A percentile compares a stretch with the other conserved stretches of the same genome.
Evolutionary conservation across 1,140 invertebrate genomes (phyloP).

Genomic region (Periplaneta americana): DNA sequence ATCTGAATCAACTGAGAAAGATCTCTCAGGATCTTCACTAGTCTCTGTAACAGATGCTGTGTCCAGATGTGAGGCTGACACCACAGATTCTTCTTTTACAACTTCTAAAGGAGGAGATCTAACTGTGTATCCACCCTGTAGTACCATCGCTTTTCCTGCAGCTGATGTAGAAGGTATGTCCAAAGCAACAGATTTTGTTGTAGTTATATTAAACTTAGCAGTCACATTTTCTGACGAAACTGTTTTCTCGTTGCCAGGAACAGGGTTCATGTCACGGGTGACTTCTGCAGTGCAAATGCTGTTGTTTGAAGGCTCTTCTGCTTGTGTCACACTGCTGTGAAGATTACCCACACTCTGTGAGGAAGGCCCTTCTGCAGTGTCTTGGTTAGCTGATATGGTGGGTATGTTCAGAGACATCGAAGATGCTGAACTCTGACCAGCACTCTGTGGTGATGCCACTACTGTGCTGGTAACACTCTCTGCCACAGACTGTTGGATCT

Average conservation of each 20-base stretch:
- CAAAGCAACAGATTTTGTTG: not conserved
- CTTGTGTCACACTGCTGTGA: not conserved
- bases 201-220: not conserved
- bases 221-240: not conserved
- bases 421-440: not conserved
- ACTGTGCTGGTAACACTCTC: no score
- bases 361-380: no score
- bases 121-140: not conserved
- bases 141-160: not conserved
- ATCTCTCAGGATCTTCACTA: not conserved
- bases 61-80: not conserved
- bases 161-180: not conserved
- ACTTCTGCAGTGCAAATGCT: not conserved
- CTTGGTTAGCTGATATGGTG: not conserved
- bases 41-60: not conserved
- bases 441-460: not conserved
- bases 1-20: not conserved
- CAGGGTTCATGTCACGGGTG: not conserved
- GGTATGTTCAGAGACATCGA: not conserved
- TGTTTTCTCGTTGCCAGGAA: not conserved
- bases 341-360: not conserved
- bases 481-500: not conserved
- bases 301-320: not conserved
- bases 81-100: slow-evolving; percentile 3
- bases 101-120: slow-evolving; percentile 6